phyloP scores from a whole-genome alignment of 2,797 vertebrate species.

The Urophycis tenuis region DNA sequence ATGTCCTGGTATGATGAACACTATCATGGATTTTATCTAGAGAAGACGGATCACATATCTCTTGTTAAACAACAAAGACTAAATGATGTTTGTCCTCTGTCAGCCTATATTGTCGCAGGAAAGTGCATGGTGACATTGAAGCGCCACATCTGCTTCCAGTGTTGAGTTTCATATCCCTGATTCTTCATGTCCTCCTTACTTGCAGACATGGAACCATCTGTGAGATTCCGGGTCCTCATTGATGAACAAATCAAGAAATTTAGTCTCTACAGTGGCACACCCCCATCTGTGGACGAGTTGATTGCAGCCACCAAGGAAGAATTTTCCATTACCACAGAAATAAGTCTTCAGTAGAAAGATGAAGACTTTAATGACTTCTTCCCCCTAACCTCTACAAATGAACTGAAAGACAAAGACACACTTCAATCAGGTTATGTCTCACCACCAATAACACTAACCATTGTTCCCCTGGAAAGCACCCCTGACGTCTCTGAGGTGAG shows the following conservation, averaged over 20 bases:
- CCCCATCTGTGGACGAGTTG: slow-evolving; percentile 36
- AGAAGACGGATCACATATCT: slow-evolving; percentile 19
- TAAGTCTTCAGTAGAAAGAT: slow-evolving; percentile 32
- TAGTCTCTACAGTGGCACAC: slow-evolving; percentile 33
- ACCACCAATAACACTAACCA: no score
- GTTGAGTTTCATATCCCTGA: slow-evolving; percentile 23
- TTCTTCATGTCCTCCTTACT: neutral
- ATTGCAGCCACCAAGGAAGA: slow-evolving; percentile 19
- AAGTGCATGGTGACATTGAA: slow-evolving; percentile 41
- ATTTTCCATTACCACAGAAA: slow-evolving; percentile 21
- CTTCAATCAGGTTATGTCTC: slow-evolving; percentile 21
- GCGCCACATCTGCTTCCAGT: slow-evolving; percentile 24
- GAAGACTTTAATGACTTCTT: slow-evolving; percentile 34
- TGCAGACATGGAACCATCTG: slow-evolving; percentile 25
- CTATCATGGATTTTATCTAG: slow-evolving; percentile 30
- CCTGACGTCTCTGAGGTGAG: slow-evolving; percentile 5
- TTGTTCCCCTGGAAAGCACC: neutral
- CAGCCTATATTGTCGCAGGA: slow-evolving; percentile 39
- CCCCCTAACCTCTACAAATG: slow-evolving; percentile 6
- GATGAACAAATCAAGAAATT: slow-evolving; percentile 37
- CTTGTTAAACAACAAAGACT: slow-evolving; percentile 33
- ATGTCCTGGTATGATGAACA: slow-evolving; percentile 37
- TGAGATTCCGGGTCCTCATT: slow-evolving; percentile 33
- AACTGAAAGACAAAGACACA: slow-evolving; percentile 36
- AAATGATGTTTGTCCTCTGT: slow-evolving; percentile 39